Evolutionary conservation across 2,888 invertebrate species (phyloP).

Genomic region (Sthenelais limicola): DNA sequence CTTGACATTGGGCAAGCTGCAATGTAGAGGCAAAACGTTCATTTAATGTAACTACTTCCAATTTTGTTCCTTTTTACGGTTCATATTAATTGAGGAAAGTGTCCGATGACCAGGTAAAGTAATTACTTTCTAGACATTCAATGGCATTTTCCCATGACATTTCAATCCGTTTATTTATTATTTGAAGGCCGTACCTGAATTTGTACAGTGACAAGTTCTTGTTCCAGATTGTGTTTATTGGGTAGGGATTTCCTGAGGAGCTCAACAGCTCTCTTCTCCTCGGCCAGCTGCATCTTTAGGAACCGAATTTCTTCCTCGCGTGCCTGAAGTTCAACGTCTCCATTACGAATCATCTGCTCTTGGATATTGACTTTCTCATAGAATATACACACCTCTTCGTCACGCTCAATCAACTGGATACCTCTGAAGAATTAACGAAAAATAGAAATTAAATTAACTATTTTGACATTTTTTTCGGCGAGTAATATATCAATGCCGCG

Average conservation of each 20-base stretch:
- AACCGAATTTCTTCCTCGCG: conserved; percentile 71
- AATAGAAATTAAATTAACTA: no score
- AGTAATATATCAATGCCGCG: no score
- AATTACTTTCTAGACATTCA: no score
- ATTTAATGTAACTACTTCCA: no score
- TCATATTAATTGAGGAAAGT: no score
- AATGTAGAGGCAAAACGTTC: no score
- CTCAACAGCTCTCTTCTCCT: conserved; percentile 66
- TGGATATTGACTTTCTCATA: conserved; percentile 72
- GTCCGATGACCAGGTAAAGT: no score
- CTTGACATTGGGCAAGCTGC: conserved; percentile 70
- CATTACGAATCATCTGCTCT: conserved; percentile 71
- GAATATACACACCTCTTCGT: conserved; percentile 72
- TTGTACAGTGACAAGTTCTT: conserved; percentile 69
- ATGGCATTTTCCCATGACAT: no score
- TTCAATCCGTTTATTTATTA: no score
- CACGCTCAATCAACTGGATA: conserved; percentile 70
- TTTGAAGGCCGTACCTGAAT: conserved; percentile 70
- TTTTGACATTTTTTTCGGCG: no score
- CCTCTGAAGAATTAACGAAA: no score
- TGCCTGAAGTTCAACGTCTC: conserved; percentile 69
- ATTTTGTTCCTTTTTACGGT: no score
- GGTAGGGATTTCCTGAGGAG: conserved; percentile 65
- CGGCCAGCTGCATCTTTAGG: conserved; percentile 65
- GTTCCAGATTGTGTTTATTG: conserved; percentile 59